phyloP scores from a whole-genome alignment of 1,140 invertebrate species.

The Ridgeia piscesae region DNA sequence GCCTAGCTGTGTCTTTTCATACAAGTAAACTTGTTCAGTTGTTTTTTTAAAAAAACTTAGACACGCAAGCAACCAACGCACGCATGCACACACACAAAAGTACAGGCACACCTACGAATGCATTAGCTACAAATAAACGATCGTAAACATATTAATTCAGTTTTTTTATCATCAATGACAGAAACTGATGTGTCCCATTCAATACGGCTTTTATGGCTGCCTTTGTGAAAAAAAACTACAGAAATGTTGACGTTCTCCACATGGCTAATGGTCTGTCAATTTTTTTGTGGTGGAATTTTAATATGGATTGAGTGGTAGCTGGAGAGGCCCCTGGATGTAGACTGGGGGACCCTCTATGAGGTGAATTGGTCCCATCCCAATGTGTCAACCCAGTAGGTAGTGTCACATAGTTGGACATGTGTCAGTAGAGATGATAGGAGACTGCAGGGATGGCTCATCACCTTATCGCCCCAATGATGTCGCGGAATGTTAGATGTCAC shows the following conservation, averaged over 20 bases:
- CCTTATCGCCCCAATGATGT: not conserved
- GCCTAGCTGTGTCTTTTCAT: not conserved
- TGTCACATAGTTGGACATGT: not conserved
- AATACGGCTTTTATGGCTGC: not conserved
- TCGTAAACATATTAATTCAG: not conserved
- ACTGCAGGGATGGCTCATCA: not conserved
- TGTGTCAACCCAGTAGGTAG: not conserved
- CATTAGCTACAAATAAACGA: not conserved
- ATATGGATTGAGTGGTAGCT: not conserved
- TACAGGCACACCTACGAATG: too few relatives aligned
- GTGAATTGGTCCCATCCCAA: not conserved
- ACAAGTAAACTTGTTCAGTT: not conserved
- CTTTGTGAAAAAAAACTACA: not conserved
- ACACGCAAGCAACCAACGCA: not conserved
- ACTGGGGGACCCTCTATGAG: not conserved
- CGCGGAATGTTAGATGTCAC: not conserved
- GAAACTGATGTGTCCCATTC: not conserved
- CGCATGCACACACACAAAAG: not conserved
- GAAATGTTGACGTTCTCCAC: not conserved
- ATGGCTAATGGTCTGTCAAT: not conserved
- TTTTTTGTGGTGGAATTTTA: not conserved
- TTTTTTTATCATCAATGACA: not conserved
- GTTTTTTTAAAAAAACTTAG: not conserved
- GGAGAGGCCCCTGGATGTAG: not conserved
- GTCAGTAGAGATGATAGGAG: not conserved